Percentiles rank a stretch among this genome's conserved stretches.
phyloP scores from a whole-genome alignment of 2,888 invertebrate genomes.

The Scaptomyza caliginosa region DNA sequence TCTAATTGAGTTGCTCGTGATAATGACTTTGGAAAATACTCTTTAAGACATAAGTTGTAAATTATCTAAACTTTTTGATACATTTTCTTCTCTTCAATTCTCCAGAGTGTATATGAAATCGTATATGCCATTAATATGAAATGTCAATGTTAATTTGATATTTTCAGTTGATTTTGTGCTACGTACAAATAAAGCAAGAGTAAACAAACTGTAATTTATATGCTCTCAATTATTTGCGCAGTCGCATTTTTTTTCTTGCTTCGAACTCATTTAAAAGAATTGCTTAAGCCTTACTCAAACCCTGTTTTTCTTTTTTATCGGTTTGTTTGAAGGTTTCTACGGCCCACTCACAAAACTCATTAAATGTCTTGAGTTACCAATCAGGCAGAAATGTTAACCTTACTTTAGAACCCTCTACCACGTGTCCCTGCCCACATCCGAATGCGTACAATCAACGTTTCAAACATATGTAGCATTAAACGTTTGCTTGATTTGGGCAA shows the following conservation, averaged over 20 bases:
- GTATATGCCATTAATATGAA: neutral
- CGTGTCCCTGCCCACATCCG: too few species aligned
- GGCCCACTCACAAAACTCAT: constrained; percentile 21
- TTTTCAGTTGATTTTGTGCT: too few species aligned
- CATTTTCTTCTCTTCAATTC: neutral
- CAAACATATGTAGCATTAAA: constrained; percentile 32
- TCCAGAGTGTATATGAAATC: neutral
- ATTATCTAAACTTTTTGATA: neutral
- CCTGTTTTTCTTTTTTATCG: neutral
- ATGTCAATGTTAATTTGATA: neutral
- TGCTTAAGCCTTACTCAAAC: neutral
- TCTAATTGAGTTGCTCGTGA: too few species aligned
- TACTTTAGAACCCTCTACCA: too few species aligned
- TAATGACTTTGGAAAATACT: neutral
- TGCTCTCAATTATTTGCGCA: neutral
- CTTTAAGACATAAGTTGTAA: neutral
- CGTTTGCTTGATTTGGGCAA: constrained; percentile 10
- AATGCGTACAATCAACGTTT: neutral
- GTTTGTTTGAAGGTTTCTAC: neutral
- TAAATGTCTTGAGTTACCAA: constrained; percentile 34
- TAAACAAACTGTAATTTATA: constrained; percentile 10
- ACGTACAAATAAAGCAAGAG: too few species aligned
- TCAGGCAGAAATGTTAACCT: constrained; percentile 27
- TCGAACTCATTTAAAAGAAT: neutral
- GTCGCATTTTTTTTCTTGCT: too few species aligned